Base-by-base conservation (phyloP, 2,888 invertebrate species). In the Platycheirus albimanus region DNA sequence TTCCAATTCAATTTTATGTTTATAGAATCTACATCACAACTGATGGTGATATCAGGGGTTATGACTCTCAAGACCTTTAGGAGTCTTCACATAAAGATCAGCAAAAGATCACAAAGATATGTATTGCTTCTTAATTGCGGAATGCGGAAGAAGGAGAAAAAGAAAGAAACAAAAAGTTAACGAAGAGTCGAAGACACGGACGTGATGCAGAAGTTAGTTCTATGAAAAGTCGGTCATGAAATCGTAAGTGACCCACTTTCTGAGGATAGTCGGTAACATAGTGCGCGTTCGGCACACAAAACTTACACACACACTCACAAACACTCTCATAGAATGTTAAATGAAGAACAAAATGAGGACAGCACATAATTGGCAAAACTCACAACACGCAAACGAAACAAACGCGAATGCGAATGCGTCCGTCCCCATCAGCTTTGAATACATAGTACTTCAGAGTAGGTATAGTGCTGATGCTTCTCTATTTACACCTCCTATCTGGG, bases 161-260 rank as follows among this genome's bases (percentile, higher is more conserved):
- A 45, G 58, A 64, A 70, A 56, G 43, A 67, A 41, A 54, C 15
- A 36, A 78, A 66, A 71, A 45, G 47, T 28, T 19, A 58, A 38
- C 17, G 56, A 41, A 51, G n/a, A 54, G 13, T 30, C 17, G 1
- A n/a, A 51, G 49, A 70, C 64, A 47, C 66, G 71, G 52, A 52
- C 51, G 33, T 66, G 58, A 43, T 41, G 13, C 28, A 71, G 36
- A 81, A 77, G 77, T 45, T 36, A 72, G 67, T 72, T 83, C 77
- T 67, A 28, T 17, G 24, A 63, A 87, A 89, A 89, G 89, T 90
- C 89, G 89, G 89, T 90, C 89, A 89, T 89, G 90, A 89, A 90
- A 89, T 89, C 90, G 90, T 90, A 89, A 89, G 89, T 89, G 88
- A 89, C 89, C 90, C 85, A 89, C 89, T 89, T 89, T 85, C 83